These are phyloP conservation scores for Marcusenius ussheri DNA, from an alignment of 2,113 vertebrate species.

Conservation along the genomic window DNA sequence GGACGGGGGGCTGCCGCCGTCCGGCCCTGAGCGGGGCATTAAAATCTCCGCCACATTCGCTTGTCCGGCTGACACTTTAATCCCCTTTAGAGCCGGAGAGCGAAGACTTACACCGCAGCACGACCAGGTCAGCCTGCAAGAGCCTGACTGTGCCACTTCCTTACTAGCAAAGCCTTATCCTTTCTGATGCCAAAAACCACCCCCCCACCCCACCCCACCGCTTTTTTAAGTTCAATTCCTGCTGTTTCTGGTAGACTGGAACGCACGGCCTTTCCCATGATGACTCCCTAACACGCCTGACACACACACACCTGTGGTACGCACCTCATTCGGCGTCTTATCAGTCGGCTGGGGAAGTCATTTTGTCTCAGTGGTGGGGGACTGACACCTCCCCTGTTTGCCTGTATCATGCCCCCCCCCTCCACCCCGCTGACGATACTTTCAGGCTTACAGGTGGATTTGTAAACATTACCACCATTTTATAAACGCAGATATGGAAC, in stretches of 20 bases:
- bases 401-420: background rate
- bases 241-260: background rate
- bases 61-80: conserved; percentile 61
- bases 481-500: background rate
- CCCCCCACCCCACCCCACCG: background rate
- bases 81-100: conserved; percentile 56
- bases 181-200: conserved; percentile 14
- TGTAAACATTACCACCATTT: background rate
- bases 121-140: conserved; percentile 45
- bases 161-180: conserved; percentile 19
- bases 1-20: conserved; percentile 41
- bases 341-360: background rate
- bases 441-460: background rate
- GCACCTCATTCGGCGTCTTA: background rate
- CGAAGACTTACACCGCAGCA: conserved; percentile 46
- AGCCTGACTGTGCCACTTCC: conserved; percentile 34
- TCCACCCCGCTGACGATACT: background rate
- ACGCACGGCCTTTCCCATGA: background rate
- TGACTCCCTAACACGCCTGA: background rate
- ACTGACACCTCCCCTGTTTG: background rate
- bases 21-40: conserved; percentile 58
- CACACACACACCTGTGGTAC: background rate
- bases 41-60: conserved; percentile 50
- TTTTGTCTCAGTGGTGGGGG: background rate
- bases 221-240: conserved; percentile 9